Percentiles rank a stretch among this genome's conserved stretches.
Evolutionary conservation across 2,888 invertebrate species (phyloP).

Genomic region (Ectemnius cavifrons): DNA sequence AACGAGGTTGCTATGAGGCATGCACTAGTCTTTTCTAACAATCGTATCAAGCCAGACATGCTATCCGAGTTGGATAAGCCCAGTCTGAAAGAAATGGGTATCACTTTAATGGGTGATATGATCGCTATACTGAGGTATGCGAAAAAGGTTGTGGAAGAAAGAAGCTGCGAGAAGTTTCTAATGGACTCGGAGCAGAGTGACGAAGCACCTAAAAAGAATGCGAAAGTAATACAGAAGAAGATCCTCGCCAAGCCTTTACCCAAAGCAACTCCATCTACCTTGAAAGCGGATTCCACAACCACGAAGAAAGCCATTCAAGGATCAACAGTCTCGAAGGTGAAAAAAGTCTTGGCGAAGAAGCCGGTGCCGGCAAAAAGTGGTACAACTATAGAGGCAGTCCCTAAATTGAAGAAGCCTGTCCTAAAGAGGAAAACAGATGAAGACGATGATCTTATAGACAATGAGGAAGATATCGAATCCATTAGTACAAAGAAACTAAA

Average conservation of each 20-base stretch:
- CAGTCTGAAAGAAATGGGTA: slow-evolving; percentile 92
- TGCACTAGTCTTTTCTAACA: slow-evolving; percentile 91
- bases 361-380: slow-evolving; percentile 34
- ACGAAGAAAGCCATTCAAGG: slow-evolving; percentile 54
- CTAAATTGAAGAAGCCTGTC: slow-evolving; percentile 46
- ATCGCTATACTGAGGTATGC: slow-evolving; percentile 84
- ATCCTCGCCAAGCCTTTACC: slow-evolving; percentile 56
- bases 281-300: slow-evolving; percentile 54
- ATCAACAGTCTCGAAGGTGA: slow-evolving; percentile 38
- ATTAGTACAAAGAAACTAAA: slow-evolving; percentile 44
- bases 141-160: slow-evolving; percentile 80
- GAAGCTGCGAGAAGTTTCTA: slow-evolving; percentile 73
- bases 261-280: slow-evolving; percentile 54
- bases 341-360: slow-evolving; percentile 48
- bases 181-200: slow-evolving; percentile 70
- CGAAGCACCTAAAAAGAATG: slow-evolving; percentile 22
- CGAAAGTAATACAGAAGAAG: slow-evolving; percentile 62
- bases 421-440: slow-evolving; percentile 68
- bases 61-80: slow-evolving; percentile 91
- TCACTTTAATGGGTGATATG: slow-evolving; percentile 84
- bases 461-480: not conserved
- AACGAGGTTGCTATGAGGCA: slow-evolving; percentile 89
- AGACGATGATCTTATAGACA: not conserved
- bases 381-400: slow-evolving; percentile 34
- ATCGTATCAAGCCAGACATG: slow-evolving; percentile 93